phyloP scores from a whole-genome alignment of 2,797 vertebrate species.

The Brotula barbata region DNA sequence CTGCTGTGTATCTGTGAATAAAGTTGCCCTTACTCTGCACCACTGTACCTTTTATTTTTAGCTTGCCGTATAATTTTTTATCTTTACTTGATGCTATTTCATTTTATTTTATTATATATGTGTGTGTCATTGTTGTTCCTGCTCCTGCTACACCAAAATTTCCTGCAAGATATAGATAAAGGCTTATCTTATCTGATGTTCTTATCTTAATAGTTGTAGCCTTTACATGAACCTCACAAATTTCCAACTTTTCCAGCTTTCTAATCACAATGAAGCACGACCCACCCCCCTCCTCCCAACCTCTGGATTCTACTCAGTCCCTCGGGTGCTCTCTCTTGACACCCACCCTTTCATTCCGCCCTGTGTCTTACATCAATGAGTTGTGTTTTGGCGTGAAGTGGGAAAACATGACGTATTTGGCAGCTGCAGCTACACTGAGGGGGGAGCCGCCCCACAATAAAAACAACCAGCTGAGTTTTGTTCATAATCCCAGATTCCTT shows the following conservation, averaged over 20 bases:
- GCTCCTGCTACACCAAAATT: too few relatives aligned
- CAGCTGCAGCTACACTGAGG: conserved; percentile 69
- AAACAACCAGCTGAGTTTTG: conserved; percentile 72
- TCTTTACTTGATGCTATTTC: too few relatives aligned
- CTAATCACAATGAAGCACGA: conserved; percentile 33
- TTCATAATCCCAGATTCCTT: conserved; percentile 65
- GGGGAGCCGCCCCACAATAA: conserved; percentile 64
- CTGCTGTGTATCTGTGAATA: too few relatives aligned
- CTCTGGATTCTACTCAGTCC: conserved; percentile 33
- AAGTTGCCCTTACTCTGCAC: too few relatives aligned
- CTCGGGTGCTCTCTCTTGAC: conserved; percentile 25
- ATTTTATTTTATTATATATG: too few relatives aligned
- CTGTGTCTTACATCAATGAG: conserved; percentile 62
- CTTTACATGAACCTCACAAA: conserved; percentile 45
- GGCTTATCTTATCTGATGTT: neutral
- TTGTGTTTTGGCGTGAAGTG: conserved; percentile 52
- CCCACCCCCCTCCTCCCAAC: too few relatives aligned
- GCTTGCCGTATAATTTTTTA: too few relatives aligned
- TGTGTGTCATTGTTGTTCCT: too few relatives aligned
- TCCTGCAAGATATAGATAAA: too few relatives aligned
- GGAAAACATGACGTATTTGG: conserved; percentile 71
- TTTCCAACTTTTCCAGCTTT: too few relatives aligned
- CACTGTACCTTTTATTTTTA: too few relatives aligned
- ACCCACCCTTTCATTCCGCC: conserved; percentile 27
- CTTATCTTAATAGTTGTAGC: conserved; percentile 1